Percentiles rank a stretch among this genome's conserved stretches.
These are phyloP conservation scores for Misgurnus mizolepis DNA, from an alignment of 2,113 vertebrate genomes.

Conservation along the genomic window DNA sequence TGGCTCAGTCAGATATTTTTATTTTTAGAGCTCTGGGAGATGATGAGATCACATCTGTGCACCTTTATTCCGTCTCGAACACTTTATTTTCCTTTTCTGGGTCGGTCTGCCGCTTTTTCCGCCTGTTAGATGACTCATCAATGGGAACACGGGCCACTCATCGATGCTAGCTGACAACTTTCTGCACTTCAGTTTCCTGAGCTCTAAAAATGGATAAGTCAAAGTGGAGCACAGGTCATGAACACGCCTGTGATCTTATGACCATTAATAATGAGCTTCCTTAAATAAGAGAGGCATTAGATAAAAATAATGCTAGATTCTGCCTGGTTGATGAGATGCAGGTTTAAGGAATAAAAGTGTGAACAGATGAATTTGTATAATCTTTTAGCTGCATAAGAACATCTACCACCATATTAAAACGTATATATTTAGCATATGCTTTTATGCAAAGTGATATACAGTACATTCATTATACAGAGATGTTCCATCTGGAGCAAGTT, in stretches of 20 bases:
- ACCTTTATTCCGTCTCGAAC: not conserved
- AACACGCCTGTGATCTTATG: conserved; percentile 40
- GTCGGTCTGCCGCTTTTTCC: conserved; percentile 46
- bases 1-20: not conserved
- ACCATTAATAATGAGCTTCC: conserved; percentile 51
- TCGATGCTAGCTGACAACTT: conserved; percentile 39
- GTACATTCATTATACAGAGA: not conserved
- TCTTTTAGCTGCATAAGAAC: too few species aligned
- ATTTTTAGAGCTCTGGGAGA: not conserved
- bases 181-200: conserved; percentile 28
- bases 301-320: not conserved
- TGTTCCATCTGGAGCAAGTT: too few species aligned
- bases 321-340: not conserved
- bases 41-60: not conserved
- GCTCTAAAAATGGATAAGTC: conserved; percentile 62
- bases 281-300: not conserved
- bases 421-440: too few species aligned
- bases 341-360: not conserved
- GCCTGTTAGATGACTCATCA: conserved; percentile 53
- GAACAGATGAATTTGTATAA: too few species aligned
- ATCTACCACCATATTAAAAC: too few species aligned
- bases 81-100: conserved; percentile 36
- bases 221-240: conserved; percentile 63
- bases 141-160: conserved; percentile 28
- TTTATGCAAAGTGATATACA: not conserved